Evolutionary conservation across 2,888 invertebrate genomes (phyloP).

Genomic region (Parnassius orleans): DNA sequence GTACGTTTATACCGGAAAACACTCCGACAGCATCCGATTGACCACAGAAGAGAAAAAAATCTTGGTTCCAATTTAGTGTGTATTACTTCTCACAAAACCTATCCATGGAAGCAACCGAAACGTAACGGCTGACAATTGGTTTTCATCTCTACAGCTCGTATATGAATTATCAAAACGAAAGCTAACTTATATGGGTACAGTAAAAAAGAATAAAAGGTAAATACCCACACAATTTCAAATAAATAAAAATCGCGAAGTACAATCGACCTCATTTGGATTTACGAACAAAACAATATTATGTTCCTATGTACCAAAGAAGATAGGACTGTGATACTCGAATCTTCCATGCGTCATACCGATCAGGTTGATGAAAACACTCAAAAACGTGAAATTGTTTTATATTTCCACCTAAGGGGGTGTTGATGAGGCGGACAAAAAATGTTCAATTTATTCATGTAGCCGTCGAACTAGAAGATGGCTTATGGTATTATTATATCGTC

Average conservation of each 20-base stretch:
- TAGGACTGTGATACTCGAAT: too few species aligned
- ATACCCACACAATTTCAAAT: conserved; percentile 26
- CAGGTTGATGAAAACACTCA: too few species aligned
- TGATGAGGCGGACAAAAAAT: too few species aligned
- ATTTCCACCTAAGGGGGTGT: too few species aligned
- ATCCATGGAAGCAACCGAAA: conserved; percentile 34
- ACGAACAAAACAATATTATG: not conserved
- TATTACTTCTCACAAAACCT: conserved; percentile 32
- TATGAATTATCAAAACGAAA: conserved; percentile 29
- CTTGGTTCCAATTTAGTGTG: conserved; percentile 34
- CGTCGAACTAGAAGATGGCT: too few species aligned
- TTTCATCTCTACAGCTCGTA: conserved; percentile 27
- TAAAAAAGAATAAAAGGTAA: conserved; percentile 27
- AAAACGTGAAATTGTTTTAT: too few species aligned
- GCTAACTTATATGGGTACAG: conserved; percentile 29
- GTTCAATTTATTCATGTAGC: too few species aligned
- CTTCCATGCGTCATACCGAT: too few species aligned
- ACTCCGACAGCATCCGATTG: conserved; percentile 29
- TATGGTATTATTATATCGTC: too few species aligned
- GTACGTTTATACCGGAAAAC: conserved; percentile 29
- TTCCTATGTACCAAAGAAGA: too few species aligned
- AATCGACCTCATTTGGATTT: conserved; percentile 31
- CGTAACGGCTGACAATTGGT: conserved; percentile 34
- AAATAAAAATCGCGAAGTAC: conserved; percentile 17
- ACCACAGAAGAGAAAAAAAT: conserved; percentile 30